Evolutionary conservation across 2,797 vertebrate species (phyloP).

Genomic region (Gastrophryne carolinensis): DNA sequence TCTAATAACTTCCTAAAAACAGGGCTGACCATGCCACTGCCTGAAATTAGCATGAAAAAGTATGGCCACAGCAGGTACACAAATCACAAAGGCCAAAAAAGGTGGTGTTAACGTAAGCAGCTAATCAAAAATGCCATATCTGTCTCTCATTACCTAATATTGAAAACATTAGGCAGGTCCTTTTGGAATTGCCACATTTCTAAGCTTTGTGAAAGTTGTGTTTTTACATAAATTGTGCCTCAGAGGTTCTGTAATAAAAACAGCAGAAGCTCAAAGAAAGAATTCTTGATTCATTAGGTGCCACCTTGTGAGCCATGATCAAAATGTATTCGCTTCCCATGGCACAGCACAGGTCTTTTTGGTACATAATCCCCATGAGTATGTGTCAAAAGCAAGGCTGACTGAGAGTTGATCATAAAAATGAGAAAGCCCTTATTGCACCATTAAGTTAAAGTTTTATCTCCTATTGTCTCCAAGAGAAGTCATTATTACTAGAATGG

Average conservation of each 20-base stretch:
- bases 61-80: no score
- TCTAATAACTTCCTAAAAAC: no score
- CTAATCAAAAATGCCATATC: no score
- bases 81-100: no score
- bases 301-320: background rate
- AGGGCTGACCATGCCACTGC: no score
- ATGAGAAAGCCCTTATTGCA: conserved; percentile 45
- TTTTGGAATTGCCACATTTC: background rate
- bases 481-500: conserved; percentile 49
- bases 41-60: no score
- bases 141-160: no score
- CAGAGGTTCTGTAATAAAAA: background rate
- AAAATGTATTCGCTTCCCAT: conserved; percentile 29
- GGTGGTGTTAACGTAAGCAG: no score
- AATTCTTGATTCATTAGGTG: conserved; percentile 17
- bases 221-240: background rate
- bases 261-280: conserved; percentile 6
- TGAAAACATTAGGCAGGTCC: background rate
- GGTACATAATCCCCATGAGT: conserved; percentile 33
- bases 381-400: conserved; percentile 38
- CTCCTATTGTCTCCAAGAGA: conserved; percentile 45
- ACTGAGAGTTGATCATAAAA: conserved; percentile 46
- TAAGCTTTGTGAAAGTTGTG: background rate
- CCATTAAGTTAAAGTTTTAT: conserved; percentile 52
- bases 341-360: conserved; percentile 17